phyloP scores from a whole-genome alignment of 2,797 vertebrate genomes.

The Characodon lateralis region DNA sequence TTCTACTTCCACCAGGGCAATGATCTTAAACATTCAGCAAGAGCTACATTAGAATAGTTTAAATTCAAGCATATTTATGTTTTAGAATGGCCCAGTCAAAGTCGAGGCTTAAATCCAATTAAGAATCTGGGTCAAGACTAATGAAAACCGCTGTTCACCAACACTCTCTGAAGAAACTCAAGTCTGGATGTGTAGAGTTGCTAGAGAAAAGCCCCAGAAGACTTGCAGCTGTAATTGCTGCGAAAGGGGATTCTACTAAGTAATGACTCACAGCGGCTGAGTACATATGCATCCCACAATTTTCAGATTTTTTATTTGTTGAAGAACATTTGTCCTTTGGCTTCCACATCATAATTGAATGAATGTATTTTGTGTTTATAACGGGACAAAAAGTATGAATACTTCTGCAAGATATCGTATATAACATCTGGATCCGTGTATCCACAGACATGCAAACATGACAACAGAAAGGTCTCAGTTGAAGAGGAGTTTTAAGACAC shows the following conservation, averaged over 20 bases:
- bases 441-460: not conserved
- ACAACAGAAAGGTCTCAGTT: slow-evolving; percentile 5
- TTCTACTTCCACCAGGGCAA: no score
- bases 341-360: not conserved
- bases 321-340: not conserved
- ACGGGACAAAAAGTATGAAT: not conserved
- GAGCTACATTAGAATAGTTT: no score
- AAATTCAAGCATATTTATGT: no score
- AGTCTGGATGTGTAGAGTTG: not conserved
- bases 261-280: not conserved
- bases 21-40: no score
- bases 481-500: slow-evolving; percentile 17
- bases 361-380: not conserved
- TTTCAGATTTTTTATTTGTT: no score
- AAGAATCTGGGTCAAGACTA: no score
- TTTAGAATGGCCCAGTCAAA: no score
- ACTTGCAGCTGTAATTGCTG: not conserved
- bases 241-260: not conserved
- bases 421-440: not conserved
- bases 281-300: no score
- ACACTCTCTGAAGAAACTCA: not conserved
- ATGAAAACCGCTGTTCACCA: no score
- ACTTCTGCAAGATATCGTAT: not conserved
- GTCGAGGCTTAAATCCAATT: no score
- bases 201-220: not conserved